Evolutionary conservation across 2,888 invertebrate genomes (phyloP).

Genomic region (Chorisops tibialis): DNA sequence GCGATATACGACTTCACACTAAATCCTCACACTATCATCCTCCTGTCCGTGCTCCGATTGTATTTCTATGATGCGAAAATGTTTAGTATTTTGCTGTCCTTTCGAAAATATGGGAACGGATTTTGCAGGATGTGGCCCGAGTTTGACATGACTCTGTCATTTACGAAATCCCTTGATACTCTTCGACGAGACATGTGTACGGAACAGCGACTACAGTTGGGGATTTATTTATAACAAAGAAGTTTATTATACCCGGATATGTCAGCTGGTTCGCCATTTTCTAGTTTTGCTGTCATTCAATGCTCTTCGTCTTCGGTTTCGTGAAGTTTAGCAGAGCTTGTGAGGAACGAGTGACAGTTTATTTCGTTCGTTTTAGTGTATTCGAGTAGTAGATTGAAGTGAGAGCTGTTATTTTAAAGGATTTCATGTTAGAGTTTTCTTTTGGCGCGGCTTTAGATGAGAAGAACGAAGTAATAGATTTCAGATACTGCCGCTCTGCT

Average conservation of each 20-base stretch:
- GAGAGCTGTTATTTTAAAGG: no score
- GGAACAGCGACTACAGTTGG: not conserved
- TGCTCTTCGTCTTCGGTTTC: no score
- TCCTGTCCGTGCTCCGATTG: not conserved
- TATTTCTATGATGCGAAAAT: not conserved
- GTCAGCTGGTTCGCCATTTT: conserved; percentile 13
- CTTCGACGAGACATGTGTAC: not conserved
- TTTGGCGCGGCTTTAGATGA: no score
- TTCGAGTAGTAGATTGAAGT: no score
- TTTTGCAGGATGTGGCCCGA: not conserved
- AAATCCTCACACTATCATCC: no score
- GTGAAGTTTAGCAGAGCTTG: no score
- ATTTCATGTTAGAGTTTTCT: no score
- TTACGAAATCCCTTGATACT: conserved; percentile 2
- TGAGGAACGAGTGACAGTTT: no score
- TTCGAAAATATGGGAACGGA: not conserved
- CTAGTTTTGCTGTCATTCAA: not conserved
- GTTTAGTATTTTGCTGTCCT: not conserved
- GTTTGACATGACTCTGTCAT: conserved; percentile 10
- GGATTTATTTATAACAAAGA: conserved; percentile 9
- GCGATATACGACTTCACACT: no score
- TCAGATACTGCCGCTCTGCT: no score
- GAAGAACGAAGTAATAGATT: no score
- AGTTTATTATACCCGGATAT: conserved; percentile 11
- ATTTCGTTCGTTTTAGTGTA: no score